A percentile compares a stretch with the other conserved stretches of the same genome.
phyloP scores from a whole-genome alignment of 2,888 invertebrate genomes.

The Branchipolynoe longqiensis region DNA sequence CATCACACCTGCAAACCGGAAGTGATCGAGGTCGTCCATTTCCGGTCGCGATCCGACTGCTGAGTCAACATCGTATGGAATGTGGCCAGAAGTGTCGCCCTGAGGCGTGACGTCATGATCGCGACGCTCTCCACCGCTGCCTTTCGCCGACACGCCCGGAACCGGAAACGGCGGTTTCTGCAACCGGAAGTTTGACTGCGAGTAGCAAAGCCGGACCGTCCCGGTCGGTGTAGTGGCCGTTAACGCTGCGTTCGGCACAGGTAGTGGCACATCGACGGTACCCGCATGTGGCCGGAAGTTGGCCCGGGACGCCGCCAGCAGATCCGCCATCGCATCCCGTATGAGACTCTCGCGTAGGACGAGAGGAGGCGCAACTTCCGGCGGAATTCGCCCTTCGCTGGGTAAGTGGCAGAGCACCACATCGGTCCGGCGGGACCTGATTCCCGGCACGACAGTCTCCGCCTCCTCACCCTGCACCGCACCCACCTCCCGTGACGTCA shows the following conservation, averaged over 20 bases:
- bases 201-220: neutral
- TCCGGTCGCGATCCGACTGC: too few relatives aligned
- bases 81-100: too few relatives aligned
- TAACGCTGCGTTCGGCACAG: too few relatives aligned
- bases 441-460: too few relatives aligned
- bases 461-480: too few relatives aligned
- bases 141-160: neutral
- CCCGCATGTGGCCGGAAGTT: neutral
- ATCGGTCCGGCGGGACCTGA: too few relatives aligned
- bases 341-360: neutral
- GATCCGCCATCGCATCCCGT: slow-evolving; percentile 4
- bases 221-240: neutral
- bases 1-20: too few relatives aligned
- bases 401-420: neutral
- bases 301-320: neutral
- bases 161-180: slow-evolving; percentile 3
- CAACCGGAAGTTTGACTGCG: slow-evolving; percentile 4
- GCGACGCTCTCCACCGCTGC: neutral
- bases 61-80: too few relatives aligned
- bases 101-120: too few relatives aligned
- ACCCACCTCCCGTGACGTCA: too few relatives aligned
- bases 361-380: neutral
- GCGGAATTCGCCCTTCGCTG: neutral
- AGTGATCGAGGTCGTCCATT: too few relatives aligned
- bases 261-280: neutral